A percentile compares a stretch with the other conserved stretches of the same genome.
Evolutionary conservation across 2,888 invertebrate species (phyloP).

Genomic region (Andrena marginata): DNA sequence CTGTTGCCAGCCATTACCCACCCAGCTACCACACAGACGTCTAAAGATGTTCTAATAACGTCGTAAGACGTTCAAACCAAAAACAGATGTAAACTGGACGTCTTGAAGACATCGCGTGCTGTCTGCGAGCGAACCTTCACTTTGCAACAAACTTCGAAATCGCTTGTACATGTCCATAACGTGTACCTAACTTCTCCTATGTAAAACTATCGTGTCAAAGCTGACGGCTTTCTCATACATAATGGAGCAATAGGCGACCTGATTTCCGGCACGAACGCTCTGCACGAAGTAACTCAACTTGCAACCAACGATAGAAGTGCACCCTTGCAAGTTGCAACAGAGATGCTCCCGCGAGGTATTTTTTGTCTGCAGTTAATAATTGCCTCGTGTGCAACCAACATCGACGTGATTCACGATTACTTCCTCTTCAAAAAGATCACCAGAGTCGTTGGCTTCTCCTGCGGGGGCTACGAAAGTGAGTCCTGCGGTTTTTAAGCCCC

Average conservation of each 20-base stretch:
- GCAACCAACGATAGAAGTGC: not conserved
- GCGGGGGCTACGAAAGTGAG: constrained; percentile 62
- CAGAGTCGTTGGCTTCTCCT: constrained; percentile 72
- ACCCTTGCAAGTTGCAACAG: not conserved
- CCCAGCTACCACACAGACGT: too few species aligned
- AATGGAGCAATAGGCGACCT: constrained; percentile 25
- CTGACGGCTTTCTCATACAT: constrained; percentile 51
- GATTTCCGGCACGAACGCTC: constrained; percentile 19
- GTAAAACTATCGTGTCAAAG: constrained; percentile 31
- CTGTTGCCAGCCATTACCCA: too few species aligned
- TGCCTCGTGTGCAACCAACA: constrained; percentile 23
- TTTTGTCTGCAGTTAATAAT: constrained; percentile 39
- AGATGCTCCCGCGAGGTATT: constrained; percentile 40
- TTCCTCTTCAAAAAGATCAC: constrained; percentile 68
- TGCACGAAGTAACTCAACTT: constrained; percentile 14
- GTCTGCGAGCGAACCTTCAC: not conserved
- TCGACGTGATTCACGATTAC: constrained; percentile 67
- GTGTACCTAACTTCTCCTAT: not conserved
- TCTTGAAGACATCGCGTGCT: too few species aligned
- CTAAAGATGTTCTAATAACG: too few species aligned
- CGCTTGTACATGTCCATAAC: too few species aligned
- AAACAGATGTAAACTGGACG: too few species aligned
- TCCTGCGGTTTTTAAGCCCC: not conserved
- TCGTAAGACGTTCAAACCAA: too few species aligned
- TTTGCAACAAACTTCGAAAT: not conserved